Conservation (phyloP, 2,113 vertebrate species). For the Clarias macrocephalus region DNA sequence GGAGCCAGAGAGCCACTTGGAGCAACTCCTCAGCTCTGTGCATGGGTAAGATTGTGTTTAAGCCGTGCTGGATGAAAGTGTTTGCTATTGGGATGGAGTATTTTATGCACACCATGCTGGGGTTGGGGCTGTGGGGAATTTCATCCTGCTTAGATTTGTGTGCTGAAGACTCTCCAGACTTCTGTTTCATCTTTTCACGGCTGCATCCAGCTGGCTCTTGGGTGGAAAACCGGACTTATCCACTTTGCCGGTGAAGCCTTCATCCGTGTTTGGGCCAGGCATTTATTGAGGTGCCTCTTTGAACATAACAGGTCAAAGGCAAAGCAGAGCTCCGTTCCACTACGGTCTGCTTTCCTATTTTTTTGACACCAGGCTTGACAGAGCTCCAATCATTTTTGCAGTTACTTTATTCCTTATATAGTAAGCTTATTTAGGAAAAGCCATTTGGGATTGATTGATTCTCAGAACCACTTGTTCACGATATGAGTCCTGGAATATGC, state of each 20-base stretch:
- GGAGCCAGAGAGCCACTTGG: background rate
- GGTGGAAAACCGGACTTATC: background rate
- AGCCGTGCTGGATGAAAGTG: background rate
- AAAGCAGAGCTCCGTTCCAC: background rate
- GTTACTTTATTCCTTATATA: no score
- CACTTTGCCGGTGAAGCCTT: background rate
- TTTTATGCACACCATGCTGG: background rate
- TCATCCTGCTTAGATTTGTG: slow-evolving; percentile 1
- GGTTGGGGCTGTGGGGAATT: background rate
- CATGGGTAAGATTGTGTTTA: background rate
- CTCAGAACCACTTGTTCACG: no score
- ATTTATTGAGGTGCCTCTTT: background rate
- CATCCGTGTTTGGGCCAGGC: background rate
- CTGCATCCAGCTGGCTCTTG: background rate
- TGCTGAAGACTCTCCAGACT: background rate
- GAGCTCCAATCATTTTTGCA: no score
- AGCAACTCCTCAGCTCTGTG: background rate
- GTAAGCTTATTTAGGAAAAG: no score
- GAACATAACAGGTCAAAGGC: background rate
- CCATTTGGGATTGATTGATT: no score
- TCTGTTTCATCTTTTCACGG: background rate
- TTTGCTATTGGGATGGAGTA: background rate
- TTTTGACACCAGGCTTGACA: no score
- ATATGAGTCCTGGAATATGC: no score
- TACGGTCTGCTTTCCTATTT: no score